Evolutionary conservation across 30 jellyfish, hydroid and myxozoan species (phyloP).

Genomic region (Aurelia aurita): DNA sequence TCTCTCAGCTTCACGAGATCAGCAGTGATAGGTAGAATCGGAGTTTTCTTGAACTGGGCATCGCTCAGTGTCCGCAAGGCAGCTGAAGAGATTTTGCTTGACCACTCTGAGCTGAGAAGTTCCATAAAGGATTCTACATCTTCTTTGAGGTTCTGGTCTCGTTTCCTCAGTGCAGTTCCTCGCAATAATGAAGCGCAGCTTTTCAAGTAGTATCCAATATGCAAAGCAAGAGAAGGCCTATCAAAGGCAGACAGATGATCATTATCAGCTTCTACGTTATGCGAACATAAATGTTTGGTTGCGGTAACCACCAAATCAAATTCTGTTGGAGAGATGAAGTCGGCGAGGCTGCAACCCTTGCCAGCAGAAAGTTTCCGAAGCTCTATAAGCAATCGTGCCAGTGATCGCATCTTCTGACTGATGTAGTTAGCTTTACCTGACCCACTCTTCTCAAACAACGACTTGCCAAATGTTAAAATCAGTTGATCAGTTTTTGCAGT

Average conservation of each 20-base stretch:
- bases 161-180: slow-evolving; percentile 16
- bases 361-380: slow-evolving; percentile 21
- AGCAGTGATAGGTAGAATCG: slow-evolving; percentile 32
- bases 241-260: slow-evolving; percentile 43
- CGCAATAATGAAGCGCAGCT: slow-evolving; percentile 2
- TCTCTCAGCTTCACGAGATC: slow-evolving; percentile 39
- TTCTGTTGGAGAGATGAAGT: slow-evolving; percentile 4
- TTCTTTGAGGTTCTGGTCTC: slow-evolving; percentile 2
- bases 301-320: slow-evolving; percentile 47
- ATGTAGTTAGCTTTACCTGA: slow-evolving; percentile 25
- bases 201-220: slow-evolving; percentile 33
- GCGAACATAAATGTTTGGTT: slow-evolving; percentile 39
- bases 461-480: slow-evolving; percentile 39
- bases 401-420: slow-evolving; percentile 53
- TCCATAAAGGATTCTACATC: slow-evolving; percentile 21
- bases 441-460: slow-evolving; percentile 34
- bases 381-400: slow-evolving; percentile 61
- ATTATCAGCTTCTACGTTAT: slow-evolving; percentile 8
- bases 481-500: slow-evolving; percentile 30
- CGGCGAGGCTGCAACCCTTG: neutral
- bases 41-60: slow-evolving; percentile 16
- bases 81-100: slow-evolving; percentile 24
- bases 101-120: slow-evolving; percentile 41
- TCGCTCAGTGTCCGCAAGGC: slow-evolving; percentile 44
- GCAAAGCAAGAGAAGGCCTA: slow-evolving; percentile 53